A percentile compares a stretch with the other conserved stretches of the same genome.
phyloP scores from a whole-genome alignment of 2,888 invertebrate species.

The Tipula lateralis region DNA sequence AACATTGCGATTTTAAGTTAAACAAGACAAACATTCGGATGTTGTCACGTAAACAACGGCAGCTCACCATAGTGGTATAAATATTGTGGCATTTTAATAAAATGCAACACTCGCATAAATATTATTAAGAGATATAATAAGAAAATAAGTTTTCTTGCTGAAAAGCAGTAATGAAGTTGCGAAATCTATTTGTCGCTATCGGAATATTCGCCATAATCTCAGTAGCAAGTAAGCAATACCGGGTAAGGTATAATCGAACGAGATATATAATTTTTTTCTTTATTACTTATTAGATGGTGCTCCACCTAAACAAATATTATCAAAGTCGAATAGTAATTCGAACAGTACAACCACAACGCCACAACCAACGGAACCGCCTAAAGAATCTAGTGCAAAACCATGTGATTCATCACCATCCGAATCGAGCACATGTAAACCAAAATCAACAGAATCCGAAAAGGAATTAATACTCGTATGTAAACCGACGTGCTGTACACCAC shows the following conservation, averaged over 20 bases:
- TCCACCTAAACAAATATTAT: neutral
- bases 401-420: neutral
- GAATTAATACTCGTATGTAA: no score
- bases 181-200: neutral
- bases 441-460: neutral
- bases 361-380: neutral
- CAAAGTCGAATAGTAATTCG: neutral
- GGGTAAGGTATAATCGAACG: neutral
- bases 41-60: neutral
- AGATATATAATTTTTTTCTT: neutral
- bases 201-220: neutral
- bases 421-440: no score
- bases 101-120: neutral
- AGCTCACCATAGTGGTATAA: neutral
- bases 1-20: neutral
- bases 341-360: neutral
- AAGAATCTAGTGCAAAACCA: neutral
- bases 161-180: neutral
- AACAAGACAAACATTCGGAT: neutral
- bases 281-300: neutral
- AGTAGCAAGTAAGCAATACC: neutral
- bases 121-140: neutral
- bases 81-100: neutral
- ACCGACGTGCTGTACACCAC: no score
- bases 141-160: neutral